Evolutionary conservation across 1,140 invertebrate species (phyloP), one percentile per base, ranked within the genome.

Genomic region (Brachystomella parvula): DNA sequence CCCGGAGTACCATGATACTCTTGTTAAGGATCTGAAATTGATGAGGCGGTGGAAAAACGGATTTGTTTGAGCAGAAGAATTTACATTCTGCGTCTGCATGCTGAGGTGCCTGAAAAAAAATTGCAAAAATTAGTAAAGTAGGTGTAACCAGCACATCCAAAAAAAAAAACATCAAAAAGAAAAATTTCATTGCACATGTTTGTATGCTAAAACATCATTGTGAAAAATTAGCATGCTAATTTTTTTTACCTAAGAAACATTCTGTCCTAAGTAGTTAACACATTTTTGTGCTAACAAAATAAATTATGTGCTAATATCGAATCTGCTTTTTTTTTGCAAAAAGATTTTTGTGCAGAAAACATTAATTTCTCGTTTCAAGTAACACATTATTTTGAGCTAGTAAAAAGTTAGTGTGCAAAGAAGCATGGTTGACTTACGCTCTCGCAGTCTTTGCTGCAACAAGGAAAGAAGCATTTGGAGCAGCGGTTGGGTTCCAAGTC

Each of bases 391-490:
- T n/a, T n/a, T n/a, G n/a, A n/a, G n/a, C n/a, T n/a, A n/a, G n/a
- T n/a, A n/a, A n/a, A n/a, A n/a, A n/a, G n/a, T n/a, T n/a, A n/a
- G n/a, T n/a, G n/a, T n/a, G n/a, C n/a, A n/a, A n/a, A n/a, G n/a
- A n/a, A n/a, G n/a, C 35, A 39, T 39, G 6, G 35, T 9, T 39
- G 6, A 39, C 53, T 57, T 29, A 57, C 53, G 6, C 21, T 6
- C 53, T 57, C 53, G 53, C 53, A 57, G 6, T 6, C 21, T 29
- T 57, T 29, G 21, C 28, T 57, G 53, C 53, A 57, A 21, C n/a
- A 21, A 6, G 53, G 53, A 12, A 21, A 57, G 28, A 57, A 57
- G 53, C 53, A 57, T 24, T 57, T 57, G 53, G 53, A 12, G 53
- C 53, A 57, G 6, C 53, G n/a, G 21, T 6, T 57, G 6, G 12